These are phyloP conservation scores for Tipula vernalis DNA, from an alignment of 2,888 invertebrate genomes.

Conservation along the genomic window DNA sequence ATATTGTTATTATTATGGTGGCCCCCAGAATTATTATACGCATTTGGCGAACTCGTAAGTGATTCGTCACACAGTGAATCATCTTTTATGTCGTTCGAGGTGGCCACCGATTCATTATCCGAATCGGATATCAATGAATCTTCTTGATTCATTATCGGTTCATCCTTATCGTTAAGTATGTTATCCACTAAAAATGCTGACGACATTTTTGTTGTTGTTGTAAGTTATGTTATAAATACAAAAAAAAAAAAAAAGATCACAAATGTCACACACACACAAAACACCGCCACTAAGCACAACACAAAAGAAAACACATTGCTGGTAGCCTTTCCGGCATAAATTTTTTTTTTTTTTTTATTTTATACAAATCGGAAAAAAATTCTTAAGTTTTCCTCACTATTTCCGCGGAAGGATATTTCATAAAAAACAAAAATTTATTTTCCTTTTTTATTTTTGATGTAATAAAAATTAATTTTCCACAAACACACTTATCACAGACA, in stretches of 20 bases:
- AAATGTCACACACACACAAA: background rate
- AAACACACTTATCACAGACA: background rate
- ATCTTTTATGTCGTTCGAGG: constrained; percentile 23
- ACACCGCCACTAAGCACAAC: background rate
- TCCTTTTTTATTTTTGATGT: background rate
- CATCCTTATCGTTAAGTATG: constrained; percentile 30
- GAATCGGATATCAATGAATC: constrained; percentile 21
- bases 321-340: background rate
- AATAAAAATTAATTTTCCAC: background rate
- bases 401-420: background rate
- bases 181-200: constrained; percentile 34
- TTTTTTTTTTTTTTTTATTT: too few relatives aligned
- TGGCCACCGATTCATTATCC: constrained; percentile 20
- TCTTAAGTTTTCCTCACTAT: background rate
- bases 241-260: background rate
- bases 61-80: constrained; percentile 23
- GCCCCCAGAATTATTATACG: constrained; percentile 21
- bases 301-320: background rate
- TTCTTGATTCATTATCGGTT: constrained; percentile 17
- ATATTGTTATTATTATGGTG: constrained; percentile 18
- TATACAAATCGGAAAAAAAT: background rate
- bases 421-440: background rate
- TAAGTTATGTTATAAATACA: background rate
- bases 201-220: constrained; percentile 25
- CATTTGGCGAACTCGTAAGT: constrained; percentile 16